Evolutionary conservation across 2,113 vertebrate genomes (phyloP).

Genomic region (Hydrochoerus hydrochaeris): DNA sequence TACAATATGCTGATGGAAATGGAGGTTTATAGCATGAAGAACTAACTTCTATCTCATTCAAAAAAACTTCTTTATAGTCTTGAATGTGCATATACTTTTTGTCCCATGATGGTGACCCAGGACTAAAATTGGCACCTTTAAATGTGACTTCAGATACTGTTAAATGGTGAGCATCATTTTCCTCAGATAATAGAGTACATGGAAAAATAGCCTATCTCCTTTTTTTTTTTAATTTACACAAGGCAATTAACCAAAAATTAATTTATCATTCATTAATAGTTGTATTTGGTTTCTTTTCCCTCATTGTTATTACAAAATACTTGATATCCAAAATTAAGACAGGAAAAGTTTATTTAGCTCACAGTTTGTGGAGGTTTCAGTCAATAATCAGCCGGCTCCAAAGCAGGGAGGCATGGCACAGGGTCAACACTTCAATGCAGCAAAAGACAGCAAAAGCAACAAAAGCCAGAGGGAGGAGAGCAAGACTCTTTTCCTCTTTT

Average conservation of each 20-base stretch:
- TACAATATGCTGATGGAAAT: background rate
- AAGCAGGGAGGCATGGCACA: too few species aligned
- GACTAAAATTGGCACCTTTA: background rate
- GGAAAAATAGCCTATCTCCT: background rate
- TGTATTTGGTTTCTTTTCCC: too few species aligned
- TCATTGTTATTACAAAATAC: too few species aligned
- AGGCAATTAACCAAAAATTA: background rate
- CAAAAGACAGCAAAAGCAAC: too few species aligned
- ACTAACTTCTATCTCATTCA: background rate
- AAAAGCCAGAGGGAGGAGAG: too few species aligned
- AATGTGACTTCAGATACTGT: background rate
- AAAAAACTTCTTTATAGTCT: background rate
- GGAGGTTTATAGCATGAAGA: background rate
- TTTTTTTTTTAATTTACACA: background rate
- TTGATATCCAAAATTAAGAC: too few species aligned
- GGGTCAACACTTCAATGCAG: too few species aligned
- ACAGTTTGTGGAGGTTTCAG: too few species aligned
- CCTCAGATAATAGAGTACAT: background rate
- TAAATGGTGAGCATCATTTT: background rate
- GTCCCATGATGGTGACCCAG: background rate
- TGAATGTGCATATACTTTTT: too few species aligned
- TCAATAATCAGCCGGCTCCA: too few species aligned
- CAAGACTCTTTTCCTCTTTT: too few species aligned
- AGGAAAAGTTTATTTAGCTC: too few species aligned
- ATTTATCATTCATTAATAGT: background rate